Percentiles rank a stretch among this genome's conserved stretches.
Conservation (phyloP, 1,140 invertebrate species). For the Halesus radiatus region DNA sequence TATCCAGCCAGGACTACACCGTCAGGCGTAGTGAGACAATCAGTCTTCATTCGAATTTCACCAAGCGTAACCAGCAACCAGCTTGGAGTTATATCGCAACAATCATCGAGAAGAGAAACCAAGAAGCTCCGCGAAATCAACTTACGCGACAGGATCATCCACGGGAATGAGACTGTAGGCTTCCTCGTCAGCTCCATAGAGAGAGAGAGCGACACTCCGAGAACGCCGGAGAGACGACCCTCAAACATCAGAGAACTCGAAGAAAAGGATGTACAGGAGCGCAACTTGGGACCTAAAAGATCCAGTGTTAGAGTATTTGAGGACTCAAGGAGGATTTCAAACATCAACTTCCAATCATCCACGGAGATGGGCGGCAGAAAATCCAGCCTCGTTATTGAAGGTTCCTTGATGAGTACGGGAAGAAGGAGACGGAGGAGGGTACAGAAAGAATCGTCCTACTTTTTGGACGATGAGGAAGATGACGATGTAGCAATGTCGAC, state of each 20-base stretch:
- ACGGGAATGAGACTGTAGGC: not conserved
- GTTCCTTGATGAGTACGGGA: not conserved
- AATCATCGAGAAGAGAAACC: too few species aligned
- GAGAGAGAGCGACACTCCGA: not conserved
- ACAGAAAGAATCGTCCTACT: not conserved
- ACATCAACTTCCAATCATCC: not conserved
- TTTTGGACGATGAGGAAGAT: constrained; percentile 15
- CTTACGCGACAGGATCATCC: too few species aligned
- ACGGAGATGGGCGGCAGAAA: not conserved
- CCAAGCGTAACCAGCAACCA: too few species aligned
- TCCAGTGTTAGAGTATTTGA: not conserved
- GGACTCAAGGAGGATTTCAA: not conserved
- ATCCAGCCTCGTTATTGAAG: not conserved
- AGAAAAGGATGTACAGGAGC: not conserved
- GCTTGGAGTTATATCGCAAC: too few species aligned
- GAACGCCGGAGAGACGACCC: not conserved
- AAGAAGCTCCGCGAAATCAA: too few species aligned
- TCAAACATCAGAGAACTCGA: too few species aligned
- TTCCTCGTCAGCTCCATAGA: constrained; percentile 1
- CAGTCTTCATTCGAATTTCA: too few species aligned
- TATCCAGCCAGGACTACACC: too few species aligned
- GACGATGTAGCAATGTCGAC: constrained; percentile 2
- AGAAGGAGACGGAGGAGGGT: not conserved
- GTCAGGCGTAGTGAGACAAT: too few species aligned
- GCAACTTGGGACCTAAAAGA: not conserved